Evolutionary conservation across 64 coral and sea anemone species (phyloP).

Genomic region (Stichodactyla helianthus): DNA sequence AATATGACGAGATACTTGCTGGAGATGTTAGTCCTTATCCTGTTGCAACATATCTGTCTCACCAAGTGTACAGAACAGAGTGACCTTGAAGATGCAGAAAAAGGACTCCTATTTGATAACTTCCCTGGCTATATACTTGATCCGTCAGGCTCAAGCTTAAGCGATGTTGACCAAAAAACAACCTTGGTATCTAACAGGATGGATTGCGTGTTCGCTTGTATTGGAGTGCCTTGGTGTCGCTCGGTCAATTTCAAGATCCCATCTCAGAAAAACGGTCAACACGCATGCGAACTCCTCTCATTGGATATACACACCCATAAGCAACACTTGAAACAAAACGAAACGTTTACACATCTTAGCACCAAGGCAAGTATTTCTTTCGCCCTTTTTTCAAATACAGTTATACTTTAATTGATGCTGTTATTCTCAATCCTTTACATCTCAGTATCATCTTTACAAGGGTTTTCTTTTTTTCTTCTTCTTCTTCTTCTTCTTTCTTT

Average conservation of each 20-base stretch:
- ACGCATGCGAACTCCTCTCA: neutral
- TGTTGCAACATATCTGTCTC: neutral
- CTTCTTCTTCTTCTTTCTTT: too few species aligned
- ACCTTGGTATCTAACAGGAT: neutral
- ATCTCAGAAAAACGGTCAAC: neutral
- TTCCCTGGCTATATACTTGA: neutral
- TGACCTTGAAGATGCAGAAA: neutral
- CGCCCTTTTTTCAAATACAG: neutral
- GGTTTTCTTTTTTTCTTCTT: too few species aligned
- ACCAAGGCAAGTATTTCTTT: neutral
- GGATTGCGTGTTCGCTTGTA: neutral
- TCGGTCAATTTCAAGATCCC: constrained; percentile 14
- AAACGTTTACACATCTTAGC: neutral
- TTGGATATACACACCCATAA: neutral
- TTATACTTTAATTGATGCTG: neutral
- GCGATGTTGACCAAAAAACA: neutral
- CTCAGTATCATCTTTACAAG: too few species aligned
- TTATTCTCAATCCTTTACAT: neutral
- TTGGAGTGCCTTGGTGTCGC: neutral
- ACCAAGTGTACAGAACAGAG: neutral
- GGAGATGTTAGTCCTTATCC: neutral
- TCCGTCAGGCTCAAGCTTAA: neutral
- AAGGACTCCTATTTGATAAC: neutral
- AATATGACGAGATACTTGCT: neutral
- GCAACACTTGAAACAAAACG: neutral